Evolutionary conservation across 2,888 invertebrate genomes (phyloP).

Genomic region (Zonitis immaculata): DNA sequence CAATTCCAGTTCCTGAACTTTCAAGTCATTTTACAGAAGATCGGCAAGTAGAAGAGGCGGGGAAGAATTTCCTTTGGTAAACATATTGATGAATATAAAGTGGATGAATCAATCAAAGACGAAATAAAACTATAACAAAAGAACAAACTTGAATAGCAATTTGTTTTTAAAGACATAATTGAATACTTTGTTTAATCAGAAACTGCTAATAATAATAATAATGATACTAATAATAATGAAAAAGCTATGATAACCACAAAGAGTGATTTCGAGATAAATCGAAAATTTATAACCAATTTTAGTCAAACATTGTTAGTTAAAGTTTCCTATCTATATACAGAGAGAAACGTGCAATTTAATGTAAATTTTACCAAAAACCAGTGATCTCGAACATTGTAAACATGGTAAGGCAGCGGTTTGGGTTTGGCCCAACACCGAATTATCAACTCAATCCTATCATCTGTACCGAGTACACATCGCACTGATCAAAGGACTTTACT

Average conservation of each 20-base stretch:
- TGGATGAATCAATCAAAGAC: background rate
- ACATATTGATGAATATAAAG: constrained; percentile 1
- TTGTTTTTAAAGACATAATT: background rate
- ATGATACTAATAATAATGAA: too few species aligned
- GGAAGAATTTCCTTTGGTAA: background rate
- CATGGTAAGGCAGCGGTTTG: constrained; percentile 39
- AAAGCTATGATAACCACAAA: too few species aligned
- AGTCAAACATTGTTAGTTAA: background rate
- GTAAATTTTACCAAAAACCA: constrained; percentile 40
- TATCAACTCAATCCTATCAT: constrained; percentile 45
- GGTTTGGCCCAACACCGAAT: constrained; percentile 41
- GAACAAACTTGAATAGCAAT: background rate
- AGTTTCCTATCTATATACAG: background rate
- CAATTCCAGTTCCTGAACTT: background rate
- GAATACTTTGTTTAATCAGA: background rate
- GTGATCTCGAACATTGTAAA: constrained; percentile 45
- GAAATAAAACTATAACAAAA: background rate
- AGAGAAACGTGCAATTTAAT: constrained; percentile 32
- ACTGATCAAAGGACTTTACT: constrained; percentile 42
- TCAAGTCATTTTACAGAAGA: background rate
- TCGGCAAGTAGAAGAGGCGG: background rate
- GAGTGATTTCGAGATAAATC: too few species aligned
- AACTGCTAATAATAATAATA: too few species aligned
- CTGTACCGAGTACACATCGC: constrained; percentile 42
- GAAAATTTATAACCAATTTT: background rate